phyloP scores from a whole-genome alignment of 1,140 invertebrate genomes.

The Drosophila melanogaster region DNA sequence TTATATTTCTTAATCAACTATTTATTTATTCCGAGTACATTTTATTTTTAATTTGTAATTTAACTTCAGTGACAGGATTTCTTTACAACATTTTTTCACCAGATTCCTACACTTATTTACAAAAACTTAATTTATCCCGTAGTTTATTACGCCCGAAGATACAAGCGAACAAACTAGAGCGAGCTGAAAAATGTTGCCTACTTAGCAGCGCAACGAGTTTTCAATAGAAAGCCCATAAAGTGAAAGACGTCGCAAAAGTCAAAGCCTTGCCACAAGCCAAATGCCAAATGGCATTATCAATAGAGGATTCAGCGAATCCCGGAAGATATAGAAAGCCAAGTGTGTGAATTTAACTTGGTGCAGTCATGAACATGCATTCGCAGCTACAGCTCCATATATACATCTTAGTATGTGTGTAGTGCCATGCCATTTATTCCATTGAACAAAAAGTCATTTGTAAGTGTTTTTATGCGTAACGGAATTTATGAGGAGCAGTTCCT shows the following conservation, averaged over 20 bases:
- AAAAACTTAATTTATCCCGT: slow-evolving; percentile 14
- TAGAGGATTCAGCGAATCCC: slow-evolving; percentile 31
- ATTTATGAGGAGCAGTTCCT: slow-evolving; percentile 49
- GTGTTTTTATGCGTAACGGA: slow-evolving; percentile 56
- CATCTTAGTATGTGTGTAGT: not conserved
- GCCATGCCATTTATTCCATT: slow-evolving; percentile 57
- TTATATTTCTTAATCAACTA: too few species aligned
- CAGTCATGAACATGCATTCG: slow-evolving; percentile 30
- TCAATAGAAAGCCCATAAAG: slow-evolving; percentile 29
- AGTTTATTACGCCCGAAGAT: slow-evolving; percentile 6
- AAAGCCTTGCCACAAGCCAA: slow-evolving; percentile 42
- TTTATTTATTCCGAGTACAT: too few species aligned
- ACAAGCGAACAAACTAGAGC: slow-evolving; percentile 13
- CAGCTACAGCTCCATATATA: not conserved
- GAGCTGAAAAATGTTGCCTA: slow-evolving; percentile 31
- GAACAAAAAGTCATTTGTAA: slow-evolving; percentile 56
- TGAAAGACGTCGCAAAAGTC: slow-evolving; percentile 42
- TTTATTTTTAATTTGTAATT: too few species aligned
- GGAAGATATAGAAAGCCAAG: slow-evolving; percentile 9
- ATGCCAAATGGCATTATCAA: slow-evolving; percentile 46
- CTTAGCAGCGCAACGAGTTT: slow-evolving; percentile 31
- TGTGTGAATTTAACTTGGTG: slow-evolving; percentile 19
- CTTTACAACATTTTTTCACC: too few species aligned
- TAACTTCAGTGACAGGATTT: too few species aligned
- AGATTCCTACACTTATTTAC: not conserved